Base-by-base conservation (phyloP, 2,113 vertebrate species). In the Cryptomyrus ogoouensis region DNA sequence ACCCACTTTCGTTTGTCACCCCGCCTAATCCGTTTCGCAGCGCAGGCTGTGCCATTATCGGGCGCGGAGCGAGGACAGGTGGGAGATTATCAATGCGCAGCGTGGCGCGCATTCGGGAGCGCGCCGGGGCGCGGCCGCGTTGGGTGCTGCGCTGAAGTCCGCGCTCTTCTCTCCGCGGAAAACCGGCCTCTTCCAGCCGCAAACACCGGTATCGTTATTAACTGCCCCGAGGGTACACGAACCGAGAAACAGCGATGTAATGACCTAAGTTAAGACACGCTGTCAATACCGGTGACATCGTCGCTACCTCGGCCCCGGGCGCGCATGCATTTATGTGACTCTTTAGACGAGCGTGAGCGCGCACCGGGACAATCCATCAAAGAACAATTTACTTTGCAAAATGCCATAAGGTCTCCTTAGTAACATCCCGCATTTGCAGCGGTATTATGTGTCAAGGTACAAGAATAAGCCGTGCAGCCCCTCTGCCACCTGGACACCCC, bases 1-100 rank as follows among this genome's bases (percentile, higher is more conserved):
- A 89, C 87, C 92, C 84, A 88, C 89, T 83, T 88, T 84, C 84
- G 52, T 90, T 85, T 90, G 56, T 91, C 88, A 91, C 89, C 80
- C 87, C 35, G 17, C 77, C 66, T 92, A 90, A 91, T 91, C 88
- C 83, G 83, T 27, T 74, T 70, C 53, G 4, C 58, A 46, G 77
- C 35, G 49, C 84, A 27, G 39, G 77, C 77, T 88, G 10, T 53
- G 46, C 88, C 90, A 90, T 91, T 89, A 86, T n/a, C 19, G 35
- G 89, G 89, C 87, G 52, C 50, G n/a, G 21, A 12, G 7, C 17
- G 62, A 39, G 89, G 90, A 90, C 87, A 93, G 91, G 92, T 92
- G 93, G 91, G 88, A 91, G 92, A 92, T 92, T 27, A 93, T 92
- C 90, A 80, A 17, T 89, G 66, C 83, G 58, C 89, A 87, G 91